Evolutionary conservation across 2,797 vertebrate species (phyloP).

Genomic region (Enoplosus armatus): DNA sequence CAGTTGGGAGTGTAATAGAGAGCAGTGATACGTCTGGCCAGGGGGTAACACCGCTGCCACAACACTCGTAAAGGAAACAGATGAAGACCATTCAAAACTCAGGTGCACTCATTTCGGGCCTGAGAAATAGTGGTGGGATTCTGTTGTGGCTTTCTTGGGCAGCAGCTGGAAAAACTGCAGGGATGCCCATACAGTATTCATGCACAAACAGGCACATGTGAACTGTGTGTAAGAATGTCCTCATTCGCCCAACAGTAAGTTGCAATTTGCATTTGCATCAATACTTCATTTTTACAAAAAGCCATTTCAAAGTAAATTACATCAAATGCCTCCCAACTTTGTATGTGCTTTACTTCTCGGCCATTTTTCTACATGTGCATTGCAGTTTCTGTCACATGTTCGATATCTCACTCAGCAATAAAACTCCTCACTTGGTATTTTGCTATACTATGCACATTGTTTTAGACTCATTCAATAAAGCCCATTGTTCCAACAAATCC

Average conservation of each 20-base stretch:
- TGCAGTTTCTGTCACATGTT: slow-evolving; percentile 25
- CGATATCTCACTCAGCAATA: slow-evolving; percentile 6
- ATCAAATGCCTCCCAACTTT: not conserved
- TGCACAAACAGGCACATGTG: not conserved
- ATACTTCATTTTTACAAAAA: slow-evolving; percentile 4
- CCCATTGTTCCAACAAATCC: slow-evolving; percentile 72
- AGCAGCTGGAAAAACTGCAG: slow-evolving; percentile 32
- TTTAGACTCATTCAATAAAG: slow-evolving; percentile 67
- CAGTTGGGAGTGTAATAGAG: slow-evolving; percentile 59
- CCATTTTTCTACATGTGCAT: not conserved
- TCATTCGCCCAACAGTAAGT: not conserved
- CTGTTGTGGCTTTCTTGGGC: slow-evolving; percentile 24
- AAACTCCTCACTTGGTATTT: slow-evolving; percentile 32
- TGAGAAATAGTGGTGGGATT: slow-evolving; percentile 55
- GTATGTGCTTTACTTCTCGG: not conserved
- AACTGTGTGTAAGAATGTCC: not conserved
- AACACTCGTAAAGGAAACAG: slow-evolving; percentile 70
- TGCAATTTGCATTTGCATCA: slow-evolving; percentile 3
- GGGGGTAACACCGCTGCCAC: slow-evolving; percentile 52
- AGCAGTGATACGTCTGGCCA: slow-evolving; percentile 59
- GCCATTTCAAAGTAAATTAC: not conserved
- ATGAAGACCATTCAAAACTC: slow-evolving; percentile 67
- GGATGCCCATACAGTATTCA: not conserved
- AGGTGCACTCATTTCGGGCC: slow-evolving; percentile 50
- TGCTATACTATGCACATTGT: slow-evolving; percentile 49